Base-by-base conservation (phyloP, 2,888 invertebrate species). In the Lingula anatina region DNA sequence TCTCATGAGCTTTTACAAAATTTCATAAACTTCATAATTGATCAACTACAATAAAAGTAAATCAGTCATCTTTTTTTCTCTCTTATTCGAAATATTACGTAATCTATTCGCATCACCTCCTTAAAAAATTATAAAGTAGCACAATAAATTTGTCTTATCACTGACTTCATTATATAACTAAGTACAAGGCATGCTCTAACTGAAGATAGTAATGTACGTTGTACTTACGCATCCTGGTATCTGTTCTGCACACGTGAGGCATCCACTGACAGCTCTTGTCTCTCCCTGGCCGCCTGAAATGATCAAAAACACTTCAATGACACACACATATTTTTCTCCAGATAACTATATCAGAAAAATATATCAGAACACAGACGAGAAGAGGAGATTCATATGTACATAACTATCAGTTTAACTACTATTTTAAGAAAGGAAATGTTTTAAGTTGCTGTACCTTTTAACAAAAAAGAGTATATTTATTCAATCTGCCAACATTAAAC, bases 221-320 rank as follows among this genome's bases (percentile, higher is more conserved):
- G 24, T 37, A 65, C 71, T 71, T 59, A 71, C 71, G 47, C 46
- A 36, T 66, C 56, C 53, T 62, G 67, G 56, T 68, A 65, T 53
- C 64, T 68, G 24, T 60, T 62, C 38, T 68, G 66, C 45, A 74
- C 61, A 49, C 75, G 60, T n/a, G 74, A 75, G 24, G 71, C 70
- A 41, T 75, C 76, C 31, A 76, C 64, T 0, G 73, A 72, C 18
- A 70, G 55, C 45, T 70, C 68, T 48, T 75, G 74, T 50, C 69
- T 61, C 45, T 71, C 65, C 48, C 71, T 72, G 31, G 76, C 74
- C 46, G 70, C 71, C 71, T 72, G 50, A 7, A 56, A 51, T 45
- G 50, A 28, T 54, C 5, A 46, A 25, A 21, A 15, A 39, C 26
- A 25, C 20, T 12, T 44, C 36, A 39, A 21, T 43, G 20, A 37